Conservation (phyloP, 1,140 invertebrate genomes). For the Triops cancriformis region DNA sequence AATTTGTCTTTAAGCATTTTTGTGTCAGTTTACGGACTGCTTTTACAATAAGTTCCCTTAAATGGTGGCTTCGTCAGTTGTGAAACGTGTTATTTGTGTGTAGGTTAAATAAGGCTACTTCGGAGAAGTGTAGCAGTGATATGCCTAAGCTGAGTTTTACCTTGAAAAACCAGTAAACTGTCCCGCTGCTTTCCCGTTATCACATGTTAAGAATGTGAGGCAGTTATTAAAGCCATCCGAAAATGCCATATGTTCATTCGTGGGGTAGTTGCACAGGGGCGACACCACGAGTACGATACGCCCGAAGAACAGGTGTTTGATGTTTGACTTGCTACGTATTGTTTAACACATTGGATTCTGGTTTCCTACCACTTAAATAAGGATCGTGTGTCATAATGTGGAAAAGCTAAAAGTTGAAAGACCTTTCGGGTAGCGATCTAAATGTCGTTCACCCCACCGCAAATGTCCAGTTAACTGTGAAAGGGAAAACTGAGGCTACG, state of each 20-base stretch:
- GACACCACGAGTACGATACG: neutral
- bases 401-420: neutral
- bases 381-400: neutral
- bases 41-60: no score
- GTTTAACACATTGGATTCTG: neutral
- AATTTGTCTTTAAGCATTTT: no score
- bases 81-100: no score
- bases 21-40: no score
- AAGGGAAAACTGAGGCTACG: neutral
- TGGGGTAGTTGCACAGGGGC: no score
- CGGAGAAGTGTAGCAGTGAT: no score
- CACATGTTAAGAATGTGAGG: neutral
- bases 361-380: neutral
- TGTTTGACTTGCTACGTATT: neutral
- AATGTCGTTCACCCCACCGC: neutral
- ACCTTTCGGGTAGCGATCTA: neutral
- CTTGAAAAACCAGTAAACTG: no score
- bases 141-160: no score
- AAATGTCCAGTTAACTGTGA: neutral
- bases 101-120: no score
- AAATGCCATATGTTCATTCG: neutral
- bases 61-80: no score
- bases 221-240: neutral
- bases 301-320: neutral
- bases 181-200: neutral